A percentile compares a stretch with the other conserved stretches of the same genome.
Conservation (phyloP, 1,140 invertebrate species). For the Oreohelix idahoensis region DNA sequence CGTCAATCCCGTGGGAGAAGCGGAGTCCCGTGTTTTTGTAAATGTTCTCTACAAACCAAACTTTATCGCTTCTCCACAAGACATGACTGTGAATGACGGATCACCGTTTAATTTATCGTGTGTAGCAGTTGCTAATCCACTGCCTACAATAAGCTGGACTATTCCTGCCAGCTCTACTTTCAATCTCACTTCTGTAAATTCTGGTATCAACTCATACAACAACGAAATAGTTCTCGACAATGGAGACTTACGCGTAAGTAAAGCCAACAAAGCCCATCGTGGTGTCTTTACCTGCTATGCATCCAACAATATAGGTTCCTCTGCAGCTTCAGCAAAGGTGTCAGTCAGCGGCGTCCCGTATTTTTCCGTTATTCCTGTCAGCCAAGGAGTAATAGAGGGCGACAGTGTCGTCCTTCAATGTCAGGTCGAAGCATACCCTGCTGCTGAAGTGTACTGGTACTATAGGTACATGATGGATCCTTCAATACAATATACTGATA, state of each 20-base stretch:
- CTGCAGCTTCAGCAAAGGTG: background rate
- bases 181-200: background rate
- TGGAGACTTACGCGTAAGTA: background rate
- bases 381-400: slow-evolving; percentile 7
- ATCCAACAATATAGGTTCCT: slow-evolving; percentile 1
- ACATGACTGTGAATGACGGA: background rate
- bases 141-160: slow-evolving; percentile 4
- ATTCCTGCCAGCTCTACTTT: background rate
- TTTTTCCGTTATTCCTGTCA: background rate
- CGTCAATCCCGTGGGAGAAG: background rate
- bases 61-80: background rate
- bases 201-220: background rate
- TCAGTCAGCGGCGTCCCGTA: background rate
- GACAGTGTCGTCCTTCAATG: slow-evolving; percentile 8
- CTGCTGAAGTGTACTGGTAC: slow-evolving; percentile 10
- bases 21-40: background rate
- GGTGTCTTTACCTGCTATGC: slow-evolving; percentile 23
- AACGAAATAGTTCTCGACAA: background rate
- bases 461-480: slow-evolving; percentile 22
- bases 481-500: slow-evolving; percentile 19
- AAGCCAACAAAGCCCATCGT: background rate
- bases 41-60: background rate
- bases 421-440: background rate
- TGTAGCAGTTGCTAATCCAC: slow-evolving; percentile 10
- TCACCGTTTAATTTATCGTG: background rate